Conservation (phyloP, 2,113 vertebrate species). For the Ploceus nigricollis region DNA sequence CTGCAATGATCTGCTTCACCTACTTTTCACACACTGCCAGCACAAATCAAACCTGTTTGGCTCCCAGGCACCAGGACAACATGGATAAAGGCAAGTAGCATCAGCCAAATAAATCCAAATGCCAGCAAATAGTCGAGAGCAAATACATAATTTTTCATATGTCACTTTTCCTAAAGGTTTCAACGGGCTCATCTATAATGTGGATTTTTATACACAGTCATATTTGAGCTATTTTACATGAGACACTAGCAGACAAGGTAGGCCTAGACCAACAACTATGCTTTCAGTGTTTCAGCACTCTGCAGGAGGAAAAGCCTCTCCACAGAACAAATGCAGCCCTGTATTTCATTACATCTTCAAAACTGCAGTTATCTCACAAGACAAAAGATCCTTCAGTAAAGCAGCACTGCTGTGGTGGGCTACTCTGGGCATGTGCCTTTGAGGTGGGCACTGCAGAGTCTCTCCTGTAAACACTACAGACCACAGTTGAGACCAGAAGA, state of each 20-base stretch:
- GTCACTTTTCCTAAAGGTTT: not conserved
- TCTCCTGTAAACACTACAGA: not conserved
- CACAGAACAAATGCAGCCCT: not conserved
- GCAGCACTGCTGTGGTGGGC: not conserved
- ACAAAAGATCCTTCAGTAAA: not conserved
- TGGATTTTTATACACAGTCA: not conserved
- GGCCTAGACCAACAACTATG: not conserved
- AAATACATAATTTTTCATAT: not conserved
- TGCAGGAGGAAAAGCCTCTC: not conserved
- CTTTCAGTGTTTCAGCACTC: not conserved
- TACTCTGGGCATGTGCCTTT: not conserved
- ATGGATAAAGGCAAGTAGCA: not conserved
- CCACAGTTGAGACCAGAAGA: not conserved
- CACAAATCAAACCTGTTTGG: not conserved
- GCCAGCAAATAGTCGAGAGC: not conserved
- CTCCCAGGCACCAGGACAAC: not conserved
- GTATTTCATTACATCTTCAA: not conserved
- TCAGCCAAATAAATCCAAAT: not conserved
- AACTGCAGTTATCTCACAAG: not conserved
- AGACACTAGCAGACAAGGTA: not conserved
- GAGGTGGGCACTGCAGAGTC: not conserved
- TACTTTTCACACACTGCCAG: too few species aligned
- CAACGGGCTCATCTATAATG: not conserved
- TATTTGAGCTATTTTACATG: not conserved
- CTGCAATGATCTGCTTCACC: not conserved